Evolutionary conservation across 2,888 invertebrate species (phyloP).

Genomic region (Ichneumoninae sp.): DNA sequence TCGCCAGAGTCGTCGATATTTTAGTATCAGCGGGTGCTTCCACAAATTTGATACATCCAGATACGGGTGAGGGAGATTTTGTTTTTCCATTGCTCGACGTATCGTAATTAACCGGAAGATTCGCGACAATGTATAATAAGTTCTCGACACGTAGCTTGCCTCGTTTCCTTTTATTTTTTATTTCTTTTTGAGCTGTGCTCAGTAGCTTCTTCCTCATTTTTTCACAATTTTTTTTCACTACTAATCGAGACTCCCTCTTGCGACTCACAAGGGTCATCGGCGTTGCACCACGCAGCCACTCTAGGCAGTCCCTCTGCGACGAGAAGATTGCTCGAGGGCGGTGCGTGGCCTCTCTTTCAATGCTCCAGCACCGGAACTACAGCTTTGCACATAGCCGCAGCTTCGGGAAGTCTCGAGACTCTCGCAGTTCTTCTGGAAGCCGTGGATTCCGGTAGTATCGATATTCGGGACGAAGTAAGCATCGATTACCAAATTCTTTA

Average conservation of each 20-base stretch:
- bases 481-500: not conserved
- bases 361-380: slow-evolving; percentile 78
- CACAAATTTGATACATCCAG: slow-evolving; percentile 68
- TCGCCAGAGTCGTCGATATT: slow-evolving; percentile 79
- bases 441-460: slow-evolving; percentile 60
- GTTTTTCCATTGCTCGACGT: not conserved
- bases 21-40: slow-evolving; percentile 77
- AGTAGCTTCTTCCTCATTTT: slow-evolving; percentile 26
- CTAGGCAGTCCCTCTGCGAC: slow-evolving; percentile 79
- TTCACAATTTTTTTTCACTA: slow-evolving; percentile 36
- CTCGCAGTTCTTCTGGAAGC: slow-evolving; percentile 69
- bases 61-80: slow-evolving; percentile 69
- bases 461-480: slow-evolving; percentile 68
- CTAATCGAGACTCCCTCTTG: slow-evolving; percentile 49
- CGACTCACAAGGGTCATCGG: slow-evolving; percentile 75
- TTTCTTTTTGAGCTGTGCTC: not conserved
- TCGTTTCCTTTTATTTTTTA: not conserved
- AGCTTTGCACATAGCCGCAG: slow-evolving; percentile 82
- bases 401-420: slow-evolving; percentile 74
- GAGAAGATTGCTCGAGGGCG: slow-evolving; percentile 79
- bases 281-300: slow-evolving; percentile 83
- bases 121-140: not conserved
- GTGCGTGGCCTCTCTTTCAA: slow-evolving; percentile 77
- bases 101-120: not conserved
- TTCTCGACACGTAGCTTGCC: not conserved